Base-by-base conservation (phyloP, 2,888 invertebrate genomes). In the Hoplodrina ambigua region DNA sequence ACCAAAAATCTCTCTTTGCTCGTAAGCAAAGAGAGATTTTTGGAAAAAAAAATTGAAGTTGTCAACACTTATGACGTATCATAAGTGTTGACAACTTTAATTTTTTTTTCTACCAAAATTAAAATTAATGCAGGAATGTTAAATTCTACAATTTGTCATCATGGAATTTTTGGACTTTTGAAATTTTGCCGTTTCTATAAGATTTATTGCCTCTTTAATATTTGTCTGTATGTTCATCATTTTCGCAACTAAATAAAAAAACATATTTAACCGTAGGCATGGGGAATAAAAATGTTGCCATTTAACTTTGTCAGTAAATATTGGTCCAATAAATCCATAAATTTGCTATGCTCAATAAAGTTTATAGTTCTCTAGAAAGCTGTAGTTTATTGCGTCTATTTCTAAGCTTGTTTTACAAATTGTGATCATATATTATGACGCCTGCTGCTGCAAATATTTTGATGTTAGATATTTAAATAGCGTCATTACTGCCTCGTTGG, bases 341-440 rank as follows among this genome's bases (percentile, higher is more conserved):
- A 73, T 68, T 56, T 11, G 57, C 66, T 30, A 60, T 59, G 53
- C 73, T 64, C 57, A 56, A 78, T 78, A 73, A 80, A 62, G 56
- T 71, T 74, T 76, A 67, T 69, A 56, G 44, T 59, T 69, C 50
- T 49, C 59, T 70, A 58, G 62, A 74, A 69, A 75, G 53, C 20
- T 49, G 61, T 73, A 69, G 69, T 83, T 81, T 73, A 83, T 81
- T 73, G 37, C 71, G 50, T 65, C 70, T 56, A 69, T 75, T 81
- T 67, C 73, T 69, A 70, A 69, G 69, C 70, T 80, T 81, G 75
- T 78, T 69, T 74, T 72, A 82, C 73, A 78, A 75, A 78, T 81
- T 68, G 59, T 69, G 50, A 17, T 62, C 61, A 78, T 80, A 70
- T 61, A 80, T 75, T 75, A 78, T 49, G 56, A 56, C 17, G 49